phyloP scores from a whole-genome alignment of 1,140 invertebrate genomes.

The Euborellia annulipes region DNA sequence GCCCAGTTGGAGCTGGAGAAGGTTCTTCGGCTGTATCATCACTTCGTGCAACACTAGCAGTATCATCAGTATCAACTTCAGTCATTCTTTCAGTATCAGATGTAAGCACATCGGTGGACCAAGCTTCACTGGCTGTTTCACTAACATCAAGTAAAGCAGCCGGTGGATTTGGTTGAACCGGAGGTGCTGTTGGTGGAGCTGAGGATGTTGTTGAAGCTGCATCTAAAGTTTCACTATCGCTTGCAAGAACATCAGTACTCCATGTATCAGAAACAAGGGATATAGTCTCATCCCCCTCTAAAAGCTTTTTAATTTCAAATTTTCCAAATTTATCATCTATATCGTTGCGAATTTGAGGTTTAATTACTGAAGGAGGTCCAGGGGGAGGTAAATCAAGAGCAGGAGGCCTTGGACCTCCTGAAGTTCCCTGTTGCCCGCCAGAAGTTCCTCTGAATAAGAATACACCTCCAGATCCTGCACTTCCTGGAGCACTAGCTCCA shows the following conservation, averaged over 20 bases:
- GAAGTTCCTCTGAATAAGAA: slow-evolving; percentile 9
- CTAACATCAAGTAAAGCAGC: slow-evolving; percentile 57
- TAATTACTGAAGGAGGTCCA: slow-evolving; percentile 43
- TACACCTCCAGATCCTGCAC: slow-evolving; percentile 10
- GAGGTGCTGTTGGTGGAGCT: too few relatives aligned
- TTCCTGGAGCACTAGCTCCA: slow-evolving; percentile 6
- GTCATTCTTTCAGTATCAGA: slow-evolving; percentile 86
- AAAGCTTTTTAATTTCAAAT: slow-evolving; percentile 85
- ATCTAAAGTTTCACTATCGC: slow-evolving; percentile 82
- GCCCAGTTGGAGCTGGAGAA: too few relatives aligned
- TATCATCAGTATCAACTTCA: slow-evolving; percentile 73
- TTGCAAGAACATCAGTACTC: slow-evolving; percentile 91
- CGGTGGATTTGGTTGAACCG: too few relatives aligned
- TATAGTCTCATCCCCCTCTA: slow-evolving; percentile 81
- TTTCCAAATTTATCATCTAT: slow-evolving; percentile 98
- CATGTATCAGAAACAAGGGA: slow-evolving; percentile 94
- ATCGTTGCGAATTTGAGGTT: slow-evolving; percentile 73
- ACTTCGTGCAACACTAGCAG: slow-evolving; percentile 55
- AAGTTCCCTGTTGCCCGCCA: too few relatives aligned
- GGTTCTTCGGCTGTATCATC: slow-evolving; percentile 56
- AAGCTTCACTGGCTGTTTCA: slow-evolving; percentile 88
- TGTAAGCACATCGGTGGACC: slow-evolving; percentile 92
- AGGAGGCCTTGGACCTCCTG: slow-evolving; percentile 19
- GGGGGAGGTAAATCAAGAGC: slow-evolving; percentile 31
- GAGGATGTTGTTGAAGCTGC: too few relatives aligned